These are phyloP conservation scores for Naja naja DNA, from an alignment of 2,113 vertebrate species.

Conservation along the genomic window DNA sequence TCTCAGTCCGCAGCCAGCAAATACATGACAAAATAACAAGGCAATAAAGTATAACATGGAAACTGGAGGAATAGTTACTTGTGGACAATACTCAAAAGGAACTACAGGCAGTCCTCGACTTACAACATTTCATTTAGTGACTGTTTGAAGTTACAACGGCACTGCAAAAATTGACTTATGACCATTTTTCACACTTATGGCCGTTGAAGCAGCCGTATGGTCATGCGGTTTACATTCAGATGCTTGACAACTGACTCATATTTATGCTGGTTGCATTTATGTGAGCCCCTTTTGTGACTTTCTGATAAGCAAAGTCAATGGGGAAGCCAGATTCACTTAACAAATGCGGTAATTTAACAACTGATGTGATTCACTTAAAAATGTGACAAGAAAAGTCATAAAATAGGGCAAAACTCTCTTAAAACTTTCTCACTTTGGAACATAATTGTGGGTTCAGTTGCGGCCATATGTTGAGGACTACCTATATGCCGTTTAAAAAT, in stretches of 20 bases:
- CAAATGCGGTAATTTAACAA: neutral
- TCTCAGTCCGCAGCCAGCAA: conserved; percentile 23
- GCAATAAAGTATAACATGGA: neutral
- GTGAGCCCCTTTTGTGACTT: neutral
- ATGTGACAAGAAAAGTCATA: neutral
- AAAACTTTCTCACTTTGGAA: neutral
- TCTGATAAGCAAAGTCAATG: neutral
- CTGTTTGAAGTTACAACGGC: too few relatives aligned
- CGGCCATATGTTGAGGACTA: neutral
- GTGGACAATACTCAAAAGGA: conserved; percentile 16
- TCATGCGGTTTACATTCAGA: neutral
- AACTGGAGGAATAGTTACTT: conserved; percentile 7
- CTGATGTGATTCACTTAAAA: neutral
- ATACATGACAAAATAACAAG: conserved; percentile 25
- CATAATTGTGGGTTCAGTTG: neutral
- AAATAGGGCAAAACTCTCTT: neutral
- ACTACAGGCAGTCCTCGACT: neutral
- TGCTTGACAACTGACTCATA: neutral
- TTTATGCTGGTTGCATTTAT: neutral
- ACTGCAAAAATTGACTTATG: neutral
- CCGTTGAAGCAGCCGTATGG: neutral
- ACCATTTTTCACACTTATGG: neutral
- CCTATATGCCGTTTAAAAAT: neutral
- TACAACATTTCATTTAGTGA: too few relatives aligned
- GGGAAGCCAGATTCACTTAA: neutral